phyloP scores from a whole-genome alignment of 1,140 invertebrate species.

The Drosophila lacertosa region DNA sequence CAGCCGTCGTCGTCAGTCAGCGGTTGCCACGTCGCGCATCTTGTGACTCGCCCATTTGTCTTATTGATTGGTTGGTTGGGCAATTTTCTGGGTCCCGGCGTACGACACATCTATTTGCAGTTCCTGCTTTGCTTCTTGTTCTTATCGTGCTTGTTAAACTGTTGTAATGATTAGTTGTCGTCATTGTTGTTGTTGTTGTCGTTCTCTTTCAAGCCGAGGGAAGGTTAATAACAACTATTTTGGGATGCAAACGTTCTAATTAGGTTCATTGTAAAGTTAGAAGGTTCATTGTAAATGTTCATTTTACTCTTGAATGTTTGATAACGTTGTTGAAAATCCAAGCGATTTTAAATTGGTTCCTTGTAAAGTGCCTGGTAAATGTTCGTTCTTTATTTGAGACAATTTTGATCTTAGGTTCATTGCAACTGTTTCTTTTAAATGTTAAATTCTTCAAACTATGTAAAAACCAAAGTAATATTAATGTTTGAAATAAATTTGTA shows the following conservation, averaged over 20 bases:
- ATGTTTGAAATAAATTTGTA: too few species aligned
- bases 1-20: constrained; percentile 19
- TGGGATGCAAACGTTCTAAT: neutral
- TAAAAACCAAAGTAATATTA: too few species aligned
- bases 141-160: neutral
- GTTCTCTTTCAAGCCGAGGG: neutral
- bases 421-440: too few species aligned
- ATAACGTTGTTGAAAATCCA: neutral
- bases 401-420: too few species aligned
- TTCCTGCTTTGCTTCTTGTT: neutral
- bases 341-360: neutral
- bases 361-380: neutral
- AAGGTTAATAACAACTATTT: neutral
- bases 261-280: neutral
- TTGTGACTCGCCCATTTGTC: constrained; percentile 67
- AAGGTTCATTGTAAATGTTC: neutral
- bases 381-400: too few species aligned
- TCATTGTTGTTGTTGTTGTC: too few species aligned
- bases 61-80: constrained; percentile 69
- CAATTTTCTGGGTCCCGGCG: neutral
- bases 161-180: neutral
- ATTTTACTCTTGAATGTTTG: neutral
- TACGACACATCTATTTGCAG: constrained; percentile 8
- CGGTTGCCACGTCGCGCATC: constrained; percentile 29
- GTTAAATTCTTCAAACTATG: too few species aligned